phyloP scores from a whole-genome alignment of 2,797 vertebrate species.

The Crocodylus rhombifer region DNA sequence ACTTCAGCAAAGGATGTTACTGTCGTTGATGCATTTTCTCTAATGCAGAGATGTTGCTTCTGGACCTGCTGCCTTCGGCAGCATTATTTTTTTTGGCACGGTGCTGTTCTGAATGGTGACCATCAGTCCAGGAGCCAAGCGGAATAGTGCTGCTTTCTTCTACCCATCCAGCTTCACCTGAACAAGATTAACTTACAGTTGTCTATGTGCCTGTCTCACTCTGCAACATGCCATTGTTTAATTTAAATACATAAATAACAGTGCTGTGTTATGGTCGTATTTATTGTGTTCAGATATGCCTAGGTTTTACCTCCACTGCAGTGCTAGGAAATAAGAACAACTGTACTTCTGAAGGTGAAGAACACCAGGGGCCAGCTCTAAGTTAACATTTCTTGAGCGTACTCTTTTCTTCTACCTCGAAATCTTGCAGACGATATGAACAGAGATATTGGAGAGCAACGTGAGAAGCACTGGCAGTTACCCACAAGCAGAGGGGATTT shows the following conservation, averaged over 20 bases:
- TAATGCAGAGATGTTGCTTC: neutral
- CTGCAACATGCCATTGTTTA: fast-evolving
- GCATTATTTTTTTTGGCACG: neutral
- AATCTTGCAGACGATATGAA: neutral
- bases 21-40: neutral
- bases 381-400: neutral
- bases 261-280: neutral
- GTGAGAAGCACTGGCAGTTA: neutral
- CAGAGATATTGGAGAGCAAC: neutral
- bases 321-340: neutral
- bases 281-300: neutral
- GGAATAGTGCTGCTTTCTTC: fast-evolving
- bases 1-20: neutral
- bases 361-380: neutral
- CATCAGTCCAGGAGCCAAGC: neutral
- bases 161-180: neutral
- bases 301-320: neutral
- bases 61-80: neutral
- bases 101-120: neutral
- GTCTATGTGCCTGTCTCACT: neutral
- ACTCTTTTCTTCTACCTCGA: neutral
- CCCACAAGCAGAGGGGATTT: neutral
- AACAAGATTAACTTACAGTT: neutral
- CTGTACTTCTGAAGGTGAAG: neutral
- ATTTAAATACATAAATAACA: neutral